A percentile compares a stretch with the other conserved stretches of the same genome.
phyloP scores from a whole-genome alignment of 2,113 vertebrate species.

The Morone chrysops region DNA sequence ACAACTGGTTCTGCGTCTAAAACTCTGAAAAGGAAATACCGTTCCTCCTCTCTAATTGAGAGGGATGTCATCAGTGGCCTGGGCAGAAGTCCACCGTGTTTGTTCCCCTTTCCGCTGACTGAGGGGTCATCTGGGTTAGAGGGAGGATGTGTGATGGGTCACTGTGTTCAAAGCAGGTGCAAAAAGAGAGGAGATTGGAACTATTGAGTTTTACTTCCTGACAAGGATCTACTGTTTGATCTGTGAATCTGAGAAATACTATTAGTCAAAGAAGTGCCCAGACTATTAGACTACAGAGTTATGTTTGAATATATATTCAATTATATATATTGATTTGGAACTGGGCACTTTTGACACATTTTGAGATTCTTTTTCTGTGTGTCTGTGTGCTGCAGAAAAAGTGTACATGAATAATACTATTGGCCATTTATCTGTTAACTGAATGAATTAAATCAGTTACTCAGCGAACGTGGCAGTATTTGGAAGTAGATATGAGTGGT shows the following conservation, averaged over 20 bases:
- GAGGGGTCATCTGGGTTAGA: constrained; percentile 18
- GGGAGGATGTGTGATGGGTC: constrained; percentile 23
- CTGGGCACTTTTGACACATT: background rate
- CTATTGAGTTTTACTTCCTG: background rate
- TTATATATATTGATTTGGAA: too few species aligned
- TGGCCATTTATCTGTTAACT: background rate
- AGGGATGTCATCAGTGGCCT: constrained; percentile 16
- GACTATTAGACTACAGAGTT: background rate
- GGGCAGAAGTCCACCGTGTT: constrained; percentile 38
- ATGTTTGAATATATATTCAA: background rate
- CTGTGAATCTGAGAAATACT: background rate
- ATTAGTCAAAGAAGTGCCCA: background rate
- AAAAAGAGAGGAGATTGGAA: constrained; percentile 36
- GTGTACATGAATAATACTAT: background rate
- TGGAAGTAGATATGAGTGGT: background rate
- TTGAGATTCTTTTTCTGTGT: background rate
- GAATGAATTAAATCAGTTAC: background rate
- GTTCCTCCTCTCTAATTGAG: constrained; percentile 21
- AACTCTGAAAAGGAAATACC: constrained; percentile 18
- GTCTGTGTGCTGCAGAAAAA: background rate
- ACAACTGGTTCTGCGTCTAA: constrained; percentile 2
- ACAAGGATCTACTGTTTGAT: background rate
- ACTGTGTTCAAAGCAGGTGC: background rate
- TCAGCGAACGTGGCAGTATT: background rate
- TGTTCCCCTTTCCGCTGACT: constrained; percentile 33